These are phyloP conservation scores for Micrastur ruficollis DNA, from an alignment of 2,797 vertebrate genomes.

Conservation along the genomic window DNA sequence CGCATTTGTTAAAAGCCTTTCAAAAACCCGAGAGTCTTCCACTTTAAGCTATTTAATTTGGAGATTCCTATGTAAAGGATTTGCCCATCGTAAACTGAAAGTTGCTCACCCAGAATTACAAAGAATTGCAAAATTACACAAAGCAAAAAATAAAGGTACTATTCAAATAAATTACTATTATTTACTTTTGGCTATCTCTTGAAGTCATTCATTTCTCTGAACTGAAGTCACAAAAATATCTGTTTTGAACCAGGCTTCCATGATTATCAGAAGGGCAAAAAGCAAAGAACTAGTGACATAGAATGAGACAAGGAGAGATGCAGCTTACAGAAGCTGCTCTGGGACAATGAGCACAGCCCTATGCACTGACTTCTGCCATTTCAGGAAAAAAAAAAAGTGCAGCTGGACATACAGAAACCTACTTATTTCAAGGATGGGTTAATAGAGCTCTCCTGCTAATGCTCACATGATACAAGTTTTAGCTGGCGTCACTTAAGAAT, in stretches of 20 bases:
- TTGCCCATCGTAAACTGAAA: background rate
- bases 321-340: background rate
- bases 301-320: too few species aligned
- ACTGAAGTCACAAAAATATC: background rate
- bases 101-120: background rate
- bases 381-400: accelerated
- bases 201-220: background rate
- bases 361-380: background rate
- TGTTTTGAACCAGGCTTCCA: background rate
- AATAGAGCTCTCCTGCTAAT: background rate
- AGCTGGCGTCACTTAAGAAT: background rate
- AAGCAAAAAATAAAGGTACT: background rate
- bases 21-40: background rate
- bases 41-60: background rate
- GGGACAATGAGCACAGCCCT: background rate
- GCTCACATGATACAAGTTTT: accelerated
- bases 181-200: background rate
- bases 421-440: background rate
- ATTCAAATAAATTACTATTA: background rate
- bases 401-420: background rate
- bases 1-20: background rate
- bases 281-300: background rate
- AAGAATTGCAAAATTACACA: background rate
- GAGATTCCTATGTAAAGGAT: background rate
- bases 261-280: background rate